Evolutionary conservation across 2,797 vertebrate species (phyloP).

Genomic region (Lagorchestes hirsutus): DNA sequence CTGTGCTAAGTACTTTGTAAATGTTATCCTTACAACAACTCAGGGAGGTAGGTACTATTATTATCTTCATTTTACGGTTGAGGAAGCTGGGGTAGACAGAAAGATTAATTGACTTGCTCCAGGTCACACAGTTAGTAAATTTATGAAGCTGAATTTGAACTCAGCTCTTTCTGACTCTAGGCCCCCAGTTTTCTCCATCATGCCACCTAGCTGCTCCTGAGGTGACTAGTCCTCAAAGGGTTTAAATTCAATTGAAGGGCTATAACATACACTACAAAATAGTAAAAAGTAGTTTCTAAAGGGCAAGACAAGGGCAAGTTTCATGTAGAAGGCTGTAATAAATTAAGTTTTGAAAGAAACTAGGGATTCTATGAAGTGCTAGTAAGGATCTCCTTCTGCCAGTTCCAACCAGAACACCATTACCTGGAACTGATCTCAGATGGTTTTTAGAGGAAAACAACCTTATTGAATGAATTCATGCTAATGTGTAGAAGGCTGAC

Average conservation of each 20-base stretch:
- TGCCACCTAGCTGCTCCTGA: neutral
- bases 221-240: neutral
- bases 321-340: neutral
- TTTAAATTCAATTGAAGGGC: neutral
- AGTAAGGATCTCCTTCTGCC: neutral
- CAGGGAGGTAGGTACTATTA: neutral
- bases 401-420: neutral
- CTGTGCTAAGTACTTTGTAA: neutral
- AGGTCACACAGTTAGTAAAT: neutral
- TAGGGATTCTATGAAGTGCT: neutral
- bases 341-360: neutral
- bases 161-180: neutral
- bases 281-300: neutral
- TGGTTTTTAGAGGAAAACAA: neutral
- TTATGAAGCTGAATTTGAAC: neutral
- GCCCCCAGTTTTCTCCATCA: neutral
- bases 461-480: neutral
- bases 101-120: neutral
- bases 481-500: neutral
- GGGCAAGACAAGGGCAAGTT: neutral
- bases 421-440: neutral
- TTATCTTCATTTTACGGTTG: neutral
- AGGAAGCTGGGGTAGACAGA: too few relatives aligned
- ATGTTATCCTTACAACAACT: neutral
- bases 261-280: neutral